Conservation (phyloP, 2,797 vertebrate genomes). For the Ctenosaura bakeri region DNA sequence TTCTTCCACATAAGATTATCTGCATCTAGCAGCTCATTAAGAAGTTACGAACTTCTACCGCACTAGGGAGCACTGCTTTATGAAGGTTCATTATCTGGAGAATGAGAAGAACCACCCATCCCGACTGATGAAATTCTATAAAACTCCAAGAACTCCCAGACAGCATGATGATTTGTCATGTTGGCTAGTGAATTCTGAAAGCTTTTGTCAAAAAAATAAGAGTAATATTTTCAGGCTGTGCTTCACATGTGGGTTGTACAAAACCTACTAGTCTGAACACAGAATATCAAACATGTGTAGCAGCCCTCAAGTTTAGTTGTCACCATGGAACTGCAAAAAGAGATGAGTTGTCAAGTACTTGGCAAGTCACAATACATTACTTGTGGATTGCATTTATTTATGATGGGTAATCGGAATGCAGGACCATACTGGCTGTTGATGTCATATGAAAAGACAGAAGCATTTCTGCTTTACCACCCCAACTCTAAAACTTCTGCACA, state of each 20-base stretch:
- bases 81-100: neutral
- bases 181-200: no score
- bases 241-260: neutral
- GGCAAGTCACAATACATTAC: neutral
- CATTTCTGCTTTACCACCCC: neutral
- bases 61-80: neutral
- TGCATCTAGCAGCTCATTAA: neutral
- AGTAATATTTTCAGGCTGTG: no score
- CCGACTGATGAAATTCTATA: no score
- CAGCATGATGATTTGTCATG: no score
- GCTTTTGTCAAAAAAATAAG: no score
- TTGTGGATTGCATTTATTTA: neutral
- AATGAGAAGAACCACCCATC: neutral
- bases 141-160: no score
- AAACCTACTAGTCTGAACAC: neutral
- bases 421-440: neutral
- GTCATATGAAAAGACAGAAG: neutral
- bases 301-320: neutral
- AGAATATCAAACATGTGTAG: neutral
- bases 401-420: no score
- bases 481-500: neutral
- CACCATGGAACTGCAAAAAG: neutral
- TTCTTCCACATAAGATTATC: neutral
- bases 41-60: neutral
- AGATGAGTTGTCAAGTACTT: neutral